phyloP scores from a whole-genome alignment of 2,888 invertebrate species.

The Agrotis exclamationis region DNA sequence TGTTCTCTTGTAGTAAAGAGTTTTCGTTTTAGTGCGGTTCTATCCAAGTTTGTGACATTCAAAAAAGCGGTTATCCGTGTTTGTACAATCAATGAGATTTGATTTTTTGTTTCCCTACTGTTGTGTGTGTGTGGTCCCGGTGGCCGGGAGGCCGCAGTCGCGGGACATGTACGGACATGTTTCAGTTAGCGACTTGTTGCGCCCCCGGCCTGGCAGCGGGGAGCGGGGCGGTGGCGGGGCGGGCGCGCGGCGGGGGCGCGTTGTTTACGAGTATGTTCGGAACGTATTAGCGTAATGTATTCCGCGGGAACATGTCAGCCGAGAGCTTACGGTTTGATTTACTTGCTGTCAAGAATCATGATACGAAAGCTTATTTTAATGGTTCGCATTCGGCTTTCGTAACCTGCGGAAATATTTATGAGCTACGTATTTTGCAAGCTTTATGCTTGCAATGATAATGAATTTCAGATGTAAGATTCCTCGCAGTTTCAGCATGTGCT shows the following conservation, averaged over 20 bases:
- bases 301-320: conserved; percentile 31
- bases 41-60: background rate
- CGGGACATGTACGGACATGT: conserved; percentile 34
- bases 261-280: conserved; percentile 37
- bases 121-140: background rate
- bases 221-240: background rate
- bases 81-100: background rate
- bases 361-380: background rate
- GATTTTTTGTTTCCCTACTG: background rate
- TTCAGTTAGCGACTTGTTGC: conserved; percentile 50
- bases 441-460: too few species aligned
- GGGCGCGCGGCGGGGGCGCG: background rate
- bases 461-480: too few species aligned
- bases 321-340: conserved; percentile 24
- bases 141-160: background rate
- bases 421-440: too few species aligned
- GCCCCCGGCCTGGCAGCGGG: conserved; percentile 11
- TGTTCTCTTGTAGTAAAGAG: too few species aligned
- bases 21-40: too few species aligned
- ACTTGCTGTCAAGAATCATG: conserved; percentile 14
- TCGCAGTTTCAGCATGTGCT: too few species aligned
- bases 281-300: conserved; percentile 50
- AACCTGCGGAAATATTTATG: background rate
- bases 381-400: background rate
- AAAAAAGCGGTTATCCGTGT: background rate